phyloP scores from a whole-genome alignment of 2,113 vertebrate genomes.

The Pristiophorus japonicus region DNA sequence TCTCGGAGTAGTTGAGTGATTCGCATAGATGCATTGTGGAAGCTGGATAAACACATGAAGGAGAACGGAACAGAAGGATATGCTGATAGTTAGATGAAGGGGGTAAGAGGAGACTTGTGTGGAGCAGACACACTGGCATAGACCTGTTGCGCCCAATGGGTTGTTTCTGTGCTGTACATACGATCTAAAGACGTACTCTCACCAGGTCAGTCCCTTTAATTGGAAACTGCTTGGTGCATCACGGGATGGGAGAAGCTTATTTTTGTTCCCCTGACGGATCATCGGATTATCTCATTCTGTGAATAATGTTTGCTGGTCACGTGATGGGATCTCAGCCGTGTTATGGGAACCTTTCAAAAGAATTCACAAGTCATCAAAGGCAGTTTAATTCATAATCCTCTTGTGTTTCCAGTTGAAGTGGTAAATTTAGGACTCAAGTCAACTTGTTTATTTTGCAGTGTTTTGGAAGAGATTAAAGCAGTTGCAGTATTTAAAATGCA shows the following conservation, averaged over 20 bases:
- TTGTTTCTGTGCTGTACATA: neutral
- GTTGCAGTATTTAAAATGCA: neutral
- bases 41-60: neutral
- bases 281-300: neutral
- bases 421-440: neutral
- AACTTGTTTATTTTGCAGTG: neutral
- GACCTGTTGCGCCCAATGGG: too few relatives aligned
- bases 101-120: neutral
- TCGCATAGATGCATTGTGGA: neutral
- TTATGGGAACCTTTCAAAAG: neutral
- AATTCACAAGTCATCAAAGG: conserved; percentile 16
- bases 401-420: neutral
- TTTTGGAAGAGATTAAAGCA: conserved; percentile 5
- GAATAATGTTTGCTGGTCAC: neutral
- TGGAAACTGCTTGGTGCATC: neutral
- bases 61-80: neutral
- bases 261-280: neutral
- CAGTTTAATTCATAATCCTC: conserved; percentile 29
- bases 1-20: neutral
- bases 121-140: neutral
- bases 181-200: neutral
- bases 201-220: neutral
- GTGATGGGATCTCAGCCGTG: neutral
- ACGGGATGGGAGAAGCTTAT: neutral
- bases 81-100: neutral